phyloP scores from a whole-genome alignment of 2,888 invertebrate species.

The Auanema freiburgensis region DNA sequence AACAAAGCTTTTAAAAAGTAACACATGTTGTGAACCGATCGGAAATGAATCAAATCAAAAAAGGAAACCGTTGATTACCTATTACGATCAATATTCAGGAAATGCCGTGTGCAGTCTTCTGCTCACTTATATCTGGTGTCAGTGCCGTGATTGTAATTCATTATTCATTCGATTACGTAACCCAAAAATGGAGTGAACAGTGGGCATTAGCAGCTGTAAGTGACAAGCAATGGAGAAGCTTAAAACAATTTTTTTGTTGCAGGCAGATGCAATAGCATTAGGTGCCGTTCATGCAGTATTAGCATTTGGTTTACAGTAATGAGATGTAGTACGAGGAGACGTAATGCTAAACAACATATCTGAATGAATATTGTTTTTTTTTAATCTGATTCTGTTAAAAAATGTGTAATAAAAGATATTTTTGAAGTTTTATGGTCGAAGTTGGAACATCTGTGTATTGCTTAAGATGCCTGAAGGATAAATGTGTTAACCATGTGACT shows the following conservation, averaged over 20 bases:
- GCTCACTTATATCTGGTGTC: slow-evolving; percentile 51
- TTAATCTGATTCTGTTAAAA: no score
- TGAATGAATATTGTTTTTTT: no score
- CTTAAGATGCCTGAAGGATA: no score
- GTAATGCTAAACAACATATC: no score
- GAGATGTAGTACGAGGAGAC: neutral
- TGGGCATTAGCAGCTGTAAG: slow-evolving; percentile 52
- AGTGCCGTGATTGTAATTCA: slow-evolving; percentile 60
- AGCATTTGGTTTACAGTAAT: slow-evolving; percentile 49
- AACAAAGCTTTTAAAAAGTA: no score
- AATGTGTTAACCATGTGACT: no score
- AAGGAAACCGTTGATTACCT: no score
- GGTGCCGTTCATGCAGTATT: slow-evolving; percentile 54
- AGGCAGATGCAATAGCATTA: slow-evolving; percentile 47
- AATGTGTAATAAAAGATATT: no score
- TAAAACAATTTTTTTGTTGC: slow-evolving; percentile 15
- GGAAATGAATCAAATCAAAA: no score
- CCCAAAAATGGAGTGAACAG: slow-evolving; percentile 52
- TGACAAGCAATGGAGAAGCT: neutral
- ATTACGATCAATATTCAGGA: slow-evolving; percentile 37
- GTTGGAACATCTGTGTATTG: no score
- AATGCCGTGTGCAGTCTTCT: slow-evolving; percentile 59
- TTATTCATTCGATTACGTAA: slow-evolving; percentile 49
- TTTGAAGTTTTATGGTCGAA: no score
- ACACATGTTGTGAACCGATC: no score